Evolutionary conservation across 2,888 invertebrate genomes (phyloP), one percentile per base, ranked within the genome.

Genomic region (Masnerella sp.): DNA sequence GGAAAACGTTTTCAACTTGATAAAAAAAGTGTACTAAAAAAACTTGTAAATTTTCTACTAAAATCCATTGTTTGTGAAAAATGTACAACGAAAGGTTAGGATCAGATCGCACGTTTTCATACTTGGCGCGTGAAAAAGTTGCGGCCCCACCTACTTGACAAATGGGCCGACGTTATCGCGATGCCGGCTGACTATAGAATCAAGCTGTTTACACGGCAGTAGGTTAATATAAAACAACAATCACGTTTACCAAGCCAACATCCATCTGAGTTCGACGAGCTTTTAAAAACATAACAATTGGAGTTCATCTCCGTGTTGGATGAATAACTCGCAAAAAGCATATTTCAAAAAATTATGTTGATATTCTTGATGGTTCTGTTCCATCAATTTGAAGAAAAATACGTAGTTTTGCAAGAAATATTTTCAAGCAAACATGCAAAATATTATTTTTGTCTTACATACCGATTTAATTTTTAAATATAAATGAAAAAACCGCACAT

Each of bases 221-320:
- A 15, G 61, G 69, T 61, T 61, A 69, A 69, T 69, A 69, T 69
- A 69, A 69, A 69, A 69, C 61, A 69, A 69, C 47, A 54, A 54
- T 61, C 69, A 61, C 17, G 25, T 45, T 38, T 59, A 11, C 18
- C 11, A n/a, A 43, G 38, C 52, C 28, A 45, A 30, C 22, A 36
- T 22, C 18, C 32, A 68, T 59, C 43, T 45, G 17, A 36, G 43
- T 68, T 68, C 59, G 52, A 61, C 68, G 43, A 17, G 43, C 9
- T 20, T 38, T 45, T 51, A 68, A 45, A 51, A 58, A 45, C 42
- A 42, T 59, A 59, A 59, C 45, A 68, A 68, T 52, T 52, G 51
- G 36, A 28, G 42, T 14, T 59, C 9, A 51, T 59, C 52, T 59
- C 34, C 11, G 17, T 1, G 1, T 25, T 17, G 14, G 20, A 18